Evolutionary conservation across 1,140 invertebrate genomes (phyloP).

Genomic region (Zaprionus lachaisei): DNA sequence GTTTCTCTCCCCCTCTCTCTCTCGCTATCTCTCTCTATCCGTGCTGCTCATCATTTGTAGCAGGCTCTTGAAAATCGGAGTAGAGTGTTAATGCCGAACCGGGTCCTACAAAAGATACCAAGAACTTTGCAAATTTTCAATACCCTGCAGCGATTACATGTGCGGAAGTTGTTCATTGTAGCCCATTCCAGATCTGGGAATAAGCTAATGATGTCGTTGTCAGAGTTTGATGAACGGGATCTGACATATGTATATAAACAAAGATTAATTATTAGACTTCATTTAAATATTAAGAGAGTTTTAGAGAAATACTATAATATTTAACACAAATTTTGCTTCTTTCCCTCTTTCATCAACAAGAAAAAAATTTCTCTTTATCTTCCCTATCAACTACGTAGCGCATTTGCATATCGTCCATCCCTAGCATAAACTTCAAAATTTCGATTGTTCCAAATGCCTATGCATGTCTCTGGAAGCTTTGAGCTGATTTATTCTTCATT

Average conservation of each 20-base stretch:
- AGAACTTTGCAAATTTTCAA: constrained; percentile 32
- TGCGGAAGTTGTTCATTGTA: constrained; percentile 41
- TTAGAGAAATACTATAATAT: neutral
- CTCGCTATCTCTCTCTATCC: neutral
- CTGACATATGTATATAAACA: neutral
- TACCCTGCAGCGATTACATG: constrained; percentile 44
- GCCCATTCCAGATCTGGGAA: neutral
- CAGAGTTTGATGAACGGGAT: neutral
- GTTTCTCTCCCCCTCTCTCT: neutral
- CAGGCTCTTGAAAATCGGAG: constrained; percentile 8
- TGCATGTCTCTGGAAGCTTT: constrained; percentile 52
- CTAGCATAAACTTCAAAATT: neutral
- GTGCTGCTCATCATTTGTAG: neutral
- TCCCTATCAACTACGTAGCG: constrained; percentile 4
- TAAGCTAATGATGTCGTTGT: neutral
- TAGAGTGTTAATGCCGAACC: constrained; percentile 44
- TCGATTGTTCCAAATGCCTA: constrained; percentile 23
- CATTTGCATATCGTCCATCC: constrained; percentile 25
- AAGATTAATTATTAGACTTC: neutral
- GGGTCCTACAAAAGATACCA: constrained; percentile 17
- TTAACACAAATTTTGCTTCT: neutral
- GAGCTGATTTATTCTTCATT: constrained; percentile 76
- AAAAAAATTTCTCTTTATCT: too few relatives aligned
- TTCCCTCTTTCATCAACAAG: neutral
- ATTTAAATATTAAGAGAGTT: neutral